Percentiles rank a stretch among this genome's conserved stretches.
Conservation (phyloP, 2,113 vertebrate genomes). For the Tympanuchus pallidicinctus region DNA sequence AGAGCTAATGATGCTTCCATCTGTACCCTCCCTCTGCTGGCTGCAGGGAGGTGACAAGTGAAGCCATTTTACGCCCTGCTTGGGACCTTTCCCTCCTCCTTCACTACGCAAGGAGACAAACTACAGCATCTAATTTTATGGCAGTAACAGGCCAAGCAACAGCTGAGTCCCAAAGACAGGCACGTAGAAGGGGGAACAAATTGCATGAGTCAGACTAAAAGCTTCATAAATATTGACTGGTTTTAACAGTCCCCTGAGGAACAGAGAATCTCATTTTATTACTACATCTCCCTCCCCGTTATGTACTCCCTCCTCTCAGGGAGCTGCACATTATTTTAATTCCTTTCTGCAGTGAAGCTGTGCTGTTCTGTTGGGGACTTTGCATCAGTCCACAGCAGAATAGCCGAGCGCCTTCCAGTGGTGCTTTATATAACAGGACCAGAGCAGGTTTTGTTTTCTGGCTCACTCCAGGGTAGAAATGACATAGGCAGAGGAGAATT, state of each 20-base stretch:
- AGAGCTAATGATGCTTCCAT: background rate
- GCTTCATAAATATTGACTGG: slow-evolving; percentile 73
- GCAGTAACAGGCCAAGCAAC: slow-evolving; percentile 33
- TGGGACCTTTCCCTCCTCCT: background rate
- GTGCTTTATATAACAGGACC: background rate
- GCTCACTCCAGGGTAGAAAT: background rate
- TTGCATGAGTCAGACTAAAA: slow-evolving; percentile 70
- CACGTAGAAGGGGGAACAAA: slow-evolving; percentile 45
- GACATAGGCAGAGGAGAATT: background rate
- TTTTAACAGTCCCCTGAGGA: slow-evolving; percentile 50
- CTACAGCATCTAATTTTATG: slow-evolving; percentile 10
- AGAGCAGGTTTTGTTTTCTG: background rate
- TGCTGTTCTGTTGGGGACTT: background rate
- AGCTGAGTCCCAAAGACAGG: slow-evolving; percentile 51
- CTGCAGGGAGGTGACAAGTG: background rate
- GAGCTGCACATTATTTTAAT: slow-evolving; percentile 19
- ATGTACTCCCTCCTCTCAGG: background rate
- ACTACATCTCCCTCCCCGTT: slow-evolving; percentile 4
- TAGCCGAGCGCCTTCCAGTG: background rate
- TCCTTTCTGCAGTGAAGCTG: background rate
- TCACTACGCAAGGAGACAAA: background rate
- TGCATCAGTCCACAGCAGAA: background rate
- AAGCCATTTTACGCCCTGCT: background rate
- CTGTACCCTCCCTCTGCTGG: background rate
- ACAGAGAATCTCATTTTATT: slow-evolving; percentile 47